Conservation (phyloP, 2,888 invertebrate genomes). For the Liopterus haemorrhoidalis region DNA sequence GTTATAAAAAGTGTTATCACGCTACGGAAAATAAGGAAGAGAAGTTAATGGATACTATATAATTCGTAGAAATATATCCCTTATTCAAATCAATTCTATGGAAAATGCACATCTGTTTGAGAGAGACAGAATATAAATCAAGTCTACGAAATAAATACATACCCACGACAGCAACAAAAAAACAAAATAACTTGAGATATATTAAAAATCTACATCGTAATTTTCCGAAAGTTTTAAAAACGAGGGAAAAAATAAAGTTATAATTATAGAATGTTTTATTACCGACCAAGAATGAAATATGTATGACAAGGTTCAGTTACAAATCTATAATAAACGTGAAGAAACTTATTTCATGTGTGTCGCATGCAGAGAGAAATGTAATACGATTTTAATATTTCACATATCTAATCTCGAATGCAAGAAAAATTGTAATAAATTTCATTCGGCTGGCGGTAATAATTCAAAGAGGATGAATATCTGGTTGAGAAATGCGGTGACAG, state of each 20-base stretch:
- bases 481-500: too few relatives aligned
- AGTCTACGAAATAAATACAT: slow-evolving; percentile 18
- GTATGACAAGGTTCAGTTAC: too few relatives aligned
- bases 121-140: slow-evolving; percentile 20
- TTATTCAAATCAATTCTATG: slow-evolving; percentile 21
- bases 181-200: slow-evolving; percentile 16
- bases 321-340: too few relatives aligned
- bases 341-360: too few relatives aligned
- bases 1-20: too few relatives aligned
- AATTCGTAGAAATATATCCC: slow-evolving; percentile 16
- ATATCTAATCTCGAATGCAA: slow-evolving; percentile 43
- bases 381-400: slow-evolving; percentile 44
- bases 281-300: too few relatives aligned
- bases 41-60: neutral
- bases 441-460: slow-evolving; percentile 44
- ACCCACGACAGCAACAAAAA: slow-evolving; percentile 7
- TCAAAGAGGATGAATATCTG: slow-evolving; percentile 45
- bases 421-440: slow-evolving; percentile 43
- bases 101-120: slow-evolving; percentile 22
- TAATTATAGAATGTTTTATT: too few relatives aligned
- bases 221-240: too few relatives aligned
- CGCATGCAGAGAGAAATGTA: slow-evolving; percentile 30
- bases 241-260: too few relatives aligned
- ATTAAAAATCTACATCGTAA: too few relatives aligned
- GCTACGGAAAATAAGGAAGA: too few relatives aligned